Conservation (phyloP, 2,888 invertebrate species). For the Gymnoscelis rufifasciata region DNA sequence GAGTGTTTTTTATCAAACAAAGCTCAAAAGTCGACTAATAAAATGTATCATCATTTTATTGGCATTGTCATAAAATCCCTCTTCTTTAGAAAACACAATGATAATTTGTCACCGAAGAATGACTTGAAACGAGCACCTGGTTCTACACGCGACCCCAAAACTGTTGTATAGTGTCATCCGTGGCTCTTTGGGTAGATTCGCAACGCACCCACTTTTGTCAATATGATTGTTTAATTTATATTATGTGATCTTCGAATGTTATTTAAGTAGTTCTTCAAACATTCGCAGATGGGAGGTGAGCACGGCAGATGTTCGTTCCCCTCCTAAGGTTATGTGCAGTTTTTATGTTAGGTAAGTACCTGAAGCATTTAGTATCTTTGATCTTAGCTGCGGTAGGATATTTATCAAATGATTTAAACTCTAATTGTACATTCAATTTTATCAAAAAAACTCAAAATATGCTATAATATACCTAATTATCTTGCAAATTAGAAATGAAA, state of each 20-base stretch:
- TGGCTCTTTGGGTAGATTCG: constrained; percentile 51
- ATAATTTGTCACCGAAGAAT: constrained; percentile 71
- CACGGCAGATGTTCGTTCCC: constrained; percentile 56
- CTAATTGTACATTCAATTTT: no score
- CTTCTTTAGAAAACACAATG: constrained; percentile 61
- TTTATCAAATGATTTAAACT: no score
- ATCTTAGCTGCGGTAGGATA: no score
- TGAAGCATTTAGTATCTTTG: no score
- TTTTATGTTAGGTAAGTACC: no score
- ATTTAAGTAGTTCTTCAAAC: constrained; percentile 75
- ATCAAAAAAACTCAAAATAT: no score
- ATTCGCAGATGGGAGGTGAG: constrained; percentile 67
- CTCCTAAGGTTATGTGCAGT: constrained; percentile 49
- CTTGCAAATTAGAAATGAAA: no score
- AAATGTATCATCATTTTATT: constrained; percentile 56
- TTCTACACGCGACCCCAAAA: constrained; percentile 61
- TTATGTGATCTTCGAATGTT: constrained; percentile 74
- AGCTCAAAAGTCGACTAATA: constrained; percentile 47
- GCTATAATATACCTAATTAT: no score
- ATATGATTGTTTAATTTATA: constrained; percentile 74
- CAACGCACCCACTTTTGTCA: constrained; percentile 68
- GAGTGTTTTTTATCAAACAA: constrained; percentile 32
- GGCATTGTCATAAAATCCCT: constrained; percentile 48
- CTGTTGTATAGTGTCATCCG: constrained; percentile 19
- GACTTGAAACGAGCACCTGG: constrained; percentile 62